phyloP scores from a whole-genome alignment of 1,140 invertebrate species.

The Rhopalosiphum padi region DNA sequence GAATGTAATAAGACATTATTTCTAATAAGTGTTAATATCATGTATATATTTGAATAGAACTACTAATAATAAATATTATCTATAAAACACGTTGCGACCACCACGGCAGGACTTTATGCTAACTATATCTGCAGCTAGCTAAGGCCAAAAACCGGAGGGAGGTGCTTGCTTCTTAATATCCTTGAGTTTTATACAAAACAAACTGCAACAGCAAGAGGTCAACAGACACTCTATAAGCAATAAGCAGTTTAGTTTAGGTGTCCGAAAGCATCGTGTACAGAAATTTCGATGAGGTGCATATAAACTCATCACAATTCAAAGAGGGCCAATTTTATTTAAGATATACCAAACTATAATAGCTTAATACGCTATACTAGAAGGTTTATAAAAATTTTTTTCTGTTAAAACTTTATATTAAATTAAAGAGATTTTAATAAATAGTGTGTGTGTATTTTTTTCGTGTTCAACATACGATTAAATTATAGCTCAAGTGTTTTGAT shows the following conservation, averaged over 20 bases:
- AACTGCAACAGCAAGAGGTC: constrained; percentile 37
- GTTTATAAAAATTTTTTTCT: not conserved
- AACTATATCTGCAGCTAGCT: not conserved
- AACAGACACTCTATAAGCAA: constrained; percentile 37
- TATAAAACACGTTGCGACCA: not conserved
- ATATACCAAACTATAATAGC: not conserved
- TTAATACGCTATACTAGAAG: not conserved
- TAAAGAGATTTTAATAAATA: not conserved
- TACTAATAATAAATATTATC: not conserved
- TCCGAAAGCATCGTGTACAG: not conserved
- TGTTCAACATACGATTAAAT: not conserved
- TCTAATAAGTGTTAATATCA: not conserved
- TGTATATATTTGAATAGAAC: not conserved
- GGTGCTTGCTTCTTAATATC: constrained; percentile 28
- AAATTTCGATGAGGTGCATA: constrained; percentile 6
- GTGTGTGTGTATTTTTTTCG: not conserved
- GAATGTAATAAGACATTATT: not conserved
- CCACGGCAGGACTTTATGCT: not conserved
- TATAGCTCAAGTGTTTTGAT: not conserved
- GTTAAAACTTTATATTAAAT: not conserved
- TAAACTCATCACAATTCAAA: not conserved
- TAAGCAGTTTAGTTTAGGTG: constrained; percentile 7
- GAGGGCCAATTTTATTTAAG: not conserved
- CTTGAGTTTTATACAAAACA: constrained; percentile 50
- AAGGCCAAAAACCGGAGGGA: constrained; percentile 31